Evolutionary conservation across 2,113 vertebrate species (phyloP), one percentile per base, ranked within the genome.

Genomic region (Podiceps cristatus): DNA sequence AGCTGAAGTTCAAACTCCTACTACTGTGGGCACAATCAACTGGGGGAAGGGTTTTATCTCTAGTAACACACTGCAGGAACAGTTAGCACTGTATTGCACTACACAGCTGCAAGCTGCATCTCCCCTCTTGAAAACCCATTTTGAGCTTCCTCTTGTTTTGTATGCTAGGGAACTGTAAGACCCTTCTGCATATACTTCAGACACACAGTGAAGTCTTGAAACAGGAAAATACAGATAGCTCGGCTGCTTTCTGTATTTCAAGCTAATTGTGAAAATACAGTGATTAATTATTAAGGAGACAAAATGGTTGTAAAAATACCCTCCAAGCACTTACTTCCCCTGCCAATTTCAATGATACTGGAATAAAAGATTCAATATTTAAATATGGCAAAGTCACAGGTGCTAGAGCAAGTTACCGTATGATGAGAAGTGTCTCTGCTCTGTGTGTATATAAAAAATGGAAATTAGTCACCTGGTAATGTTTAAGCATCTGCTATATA

Each of bases 1-100:
- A 66, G 11, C 16, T 83, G 28, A 50, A 37, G 27, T 40, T 50
- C 23, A 63, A 24, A 31, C 1, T 66, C 22, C 50, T 64, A 1
- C 11, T 64, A 2, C 11, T 2, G 4, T 40, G 33, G 33, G 19
- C 13, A 64, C 40, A 5, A 9, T 56, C 11, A 33, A 0, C 1
- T 0, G 17, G 37, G 27, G 27, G 16, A 76, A 68, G 18, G 2
- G 9, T 52, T 77, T 64, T 59, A 45, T 13, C 12, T 31, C 18
- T 29, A 29, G 5, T 6, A n/a, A 45, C 9, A 27, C 15, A 29
- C 4, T 49, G 47, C 27, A 55, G 40, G 52, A 47, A 12, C 1
- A 1, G 6, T 50, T 50, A 76, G 5, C 6, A 8, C 11, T 18
- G 15, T 19, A 6, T 35, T 27, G 20, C 2, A 1, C 24, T 5